Evolutionary conservation across 2,888 invertebrate species (phyloP).

Genomic region (Tetropium fuscum): DNA sequence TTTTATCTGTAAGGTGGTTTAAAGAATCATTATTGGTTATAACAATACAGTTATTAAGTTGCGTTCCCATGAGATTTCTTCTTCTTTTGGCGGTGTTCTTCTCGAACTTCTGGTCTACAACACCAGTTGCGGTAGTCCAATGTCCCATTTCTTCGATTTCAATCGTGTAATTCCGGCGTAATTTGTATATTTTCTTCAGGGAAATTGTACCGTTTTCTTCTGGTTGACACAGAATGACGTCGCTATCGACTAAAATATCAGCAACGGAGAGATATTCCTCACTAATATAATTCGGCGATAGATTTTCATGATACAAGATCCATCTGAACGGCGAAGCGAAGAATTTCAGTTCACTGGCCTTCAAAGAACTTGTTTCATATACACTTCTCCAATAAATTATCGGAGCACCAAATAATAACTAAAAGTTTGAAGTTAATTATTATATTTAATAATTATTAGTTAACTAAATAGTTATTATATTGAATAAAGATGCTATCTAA

Average conservation of each 20-base stretch:
- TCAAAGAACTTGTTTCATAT: conserved; percentile 39
- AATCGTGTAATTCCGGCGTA: conserved; percentile 37
- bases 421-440: too few relatives aligned
- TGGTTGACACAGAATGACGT: conserved; percentile 65
- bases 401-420: too few relatives aligned
- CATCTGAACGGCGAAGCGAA: conserved; percentile 70
- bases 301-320: conserved; percentile 59
- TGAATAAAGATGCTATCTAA: too few relatives aligned
- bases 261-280: conserved; percentile 41
- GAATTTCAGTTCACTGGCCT: conserved; percentile 66
- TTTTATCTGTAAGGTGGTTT: conserved; percentile 72
- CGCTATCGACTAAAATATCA: conserved; percentile 67
- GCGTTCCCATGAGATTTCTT: conserved; percentile 65
- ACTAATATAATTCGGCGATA: conserved; percentile 18
- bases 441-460: neutral
- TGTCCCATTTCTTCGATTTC: conserved; percentile 50
- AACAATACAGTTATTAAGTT: conserved; percentile 70
- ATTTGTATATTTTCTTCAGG: conserved; percentile 51
- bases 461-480: too few relatives aligned
- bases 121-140: conserved; percentile 46
- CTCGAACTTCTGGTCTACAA: conserved; percentile 38
- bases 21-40: conserved; percentile 72
- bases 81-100: conserved; percentile 61
- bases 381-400: too few relatives aligned
- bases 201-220: conserved; percentile 56